Conservation (phyloP, 1,140 invertebrate genomes). For the Scaptomyza hsui region DNA sequence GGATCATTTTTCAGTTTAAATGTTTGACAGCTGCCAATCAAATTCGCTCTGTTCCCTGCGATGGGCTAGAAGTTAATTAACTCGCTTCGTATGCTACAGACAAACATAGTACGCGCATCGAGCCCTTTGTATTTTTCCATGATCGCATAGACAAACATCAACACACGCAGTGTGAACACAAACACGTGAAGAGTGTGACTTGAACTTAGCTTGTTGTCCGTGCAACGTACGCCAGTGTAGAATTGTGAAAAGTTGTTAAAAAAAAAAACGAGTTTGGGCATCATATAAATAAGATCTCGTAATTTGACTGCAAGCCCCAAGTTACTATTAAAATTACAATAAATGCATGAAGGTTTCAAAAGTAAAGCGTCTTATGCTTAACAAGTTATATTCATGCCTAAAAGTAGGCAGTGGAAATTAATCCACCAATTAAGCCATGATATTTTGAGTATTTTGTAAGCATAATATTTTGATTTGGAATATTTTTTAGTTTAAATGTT, state of each 20-base stretch:
- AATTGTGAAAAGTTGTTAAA: too few species aligned
- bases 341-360: too few species aligned
- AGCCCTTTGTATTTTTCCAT: slow-evolving; percentile 16
- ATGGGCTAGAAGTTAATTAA: slow-evolving; percentile 46
- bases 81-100: slow-evolving; percentile 11
- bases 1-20: slow-evolving; percentile 18
- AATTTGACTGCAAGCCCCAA: too few species aligned
- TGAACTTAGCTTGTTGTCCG: neutral
- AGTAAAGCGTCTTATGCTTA: too few species aligned
- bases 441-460: too few species aligned
- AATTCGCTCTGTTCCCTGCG: slow-evolving; percentile 17
- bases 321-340: too few species aligned
- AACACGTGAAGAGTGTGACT: neutral
- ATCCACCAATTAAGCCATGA: too few species aligned
- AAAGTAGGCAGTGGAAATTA: too few species aligned
- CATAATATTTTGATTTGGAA: slow-evolving; percentile 25
- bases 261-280: too few species aligned
- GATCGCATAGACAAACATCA: slow-evolving; percentile 37
- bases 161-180: slow-evolving; percentile 7
- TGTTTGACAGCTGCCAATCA: slow-evolving; percentile 36
- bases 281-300: too few species aligned
- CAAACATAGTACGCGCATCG: slow-evolving; percentile 24
- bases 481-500: slow-evolving; percentile 25
- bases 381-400: too few species aligned
- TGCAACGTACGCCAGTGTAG: neutral